phyloP scores from a whole-genome alignment of 2,888 invertebrate species.

The Eucera pruinosa region DNA sequence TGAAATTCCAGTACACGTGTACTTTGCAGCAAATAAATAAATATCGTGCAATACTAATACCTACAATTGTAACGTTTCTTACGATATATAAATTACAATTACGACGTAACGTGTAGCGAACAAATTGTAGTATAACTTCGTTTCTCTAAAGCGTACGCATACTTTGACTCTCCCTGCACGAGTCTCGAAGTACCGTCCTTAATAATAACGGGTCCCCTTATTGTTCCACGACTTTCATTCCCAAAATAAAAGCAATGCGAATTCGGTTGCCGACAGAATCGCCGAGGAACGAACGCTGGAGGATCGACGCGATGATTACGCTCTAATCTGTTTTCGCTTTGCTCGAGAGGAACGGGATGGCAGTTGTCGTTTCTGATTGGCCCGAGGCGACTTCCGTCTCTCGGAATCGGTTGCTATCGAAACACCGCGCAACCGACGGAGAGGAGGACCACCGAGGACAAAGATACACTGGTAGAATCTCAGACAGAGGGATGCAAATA shows the following conservation, averaged over 20 bases:
- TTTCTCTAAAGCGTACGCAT: too few relatives aligned
- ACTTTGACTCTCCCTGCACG: too few relatives aligned
- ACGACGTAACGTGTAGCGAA: too few relatives aligned
- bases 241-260: background rate
- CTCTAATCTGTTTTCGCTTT: slow-evolving; percentile 82
- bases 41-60: too few relatives aligned
- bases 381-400: slow-evolving; percentile 68
- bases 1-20: too few relatives aligned
- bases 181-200: too few relatives aligned
- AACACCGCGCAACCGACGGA: slow-evolving; percentile 22
- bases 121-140: too few relatives aligned
- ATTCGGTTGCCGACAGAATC: background rate
- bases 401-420: slow-evolving; percentile 51
- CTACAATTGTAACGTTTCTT: too few relatives aligned
- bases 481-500: slow-evolving; percentile 27
- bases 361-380: slow-evolving; percentile 63
- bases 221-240: background rate
- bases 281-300: slow-evolving; percentile 31
- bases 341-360: slow-evolving; percentile 67
- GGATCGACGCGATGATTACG: slow-evolving; percentile 79
- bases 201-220: background rate
- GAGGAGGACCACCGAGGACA: slow-evolving; percentile 14
- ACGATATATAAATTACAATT: too few relatives aligned
- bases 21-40: too few relatives aligned
- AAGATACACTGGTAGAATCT: slow-evolving; percentile 10